A percentile compares a stretch with the other conserved stretches of the same genome.
Evolutionary conservation across 1,140 invertebrate species (phyloP).

Genomic region (Dinoponera quadriceps): DNA sequence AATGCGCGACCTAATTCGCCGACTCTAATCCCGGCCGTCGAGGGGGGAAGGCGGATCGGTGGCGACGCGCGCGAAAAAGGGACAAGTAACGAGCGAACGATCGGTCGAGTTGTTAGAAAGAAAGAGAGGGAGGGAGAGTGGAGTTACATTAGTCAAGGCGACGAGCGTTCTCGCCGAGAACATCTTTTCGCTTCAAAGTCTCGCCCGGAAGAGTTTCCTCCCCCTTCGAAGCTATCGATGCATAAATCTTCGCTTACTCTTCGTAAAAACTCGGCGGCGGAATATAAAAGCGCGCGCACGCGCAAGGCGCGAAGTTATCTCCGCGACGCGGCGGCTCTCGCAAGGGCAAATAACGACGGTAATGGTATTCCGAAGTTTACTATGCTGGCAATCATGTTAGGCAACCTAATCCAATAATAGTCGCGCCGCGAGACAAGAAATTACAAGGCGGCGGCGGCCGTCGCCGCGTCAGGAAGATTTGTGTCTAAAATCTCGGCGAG

Average conservation of each 20-base stretch:
- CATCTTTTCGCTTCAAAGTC: slow-evolving; percentile 20
- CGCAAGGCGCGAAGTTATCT: slow-evolving; percentile 29
- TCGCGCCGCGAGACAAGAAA: slow-evolving; percentile 55
- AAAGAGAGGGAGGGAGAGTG: background rate
- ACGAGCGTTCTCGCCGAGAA: background rate
- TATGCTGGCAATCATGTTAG: slow-evolving; percentile 56
- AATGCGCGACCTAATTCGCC: slow-evolving; percentile 48
- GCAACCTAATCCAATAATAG: slow-evolving; percentile 60
- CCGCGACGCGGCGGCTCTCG: slow-evolving; percentile 27
- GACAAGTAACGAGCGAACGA: slow-evolving; percentile 20
- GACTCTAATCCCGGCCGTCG: slow-evolving; percentile 16
- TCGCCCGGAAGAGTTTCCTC: no score
- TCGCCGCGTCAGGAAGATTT: slow-evolving; percentile 57
- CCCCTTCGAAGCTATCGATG: slow-evolving; percentile 19
- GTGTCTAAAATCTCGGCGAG: slow-evolving; percentile 54
- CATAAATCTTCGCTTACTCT: slow-evolving; percentile 53
- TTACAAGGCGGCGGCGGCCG: slow-evolving; percentile 30
- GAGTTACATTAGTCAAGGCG: slow-evolving; percentile 38
- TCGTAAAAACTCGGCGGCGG: background rate
- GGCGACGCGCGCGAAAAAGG: background rate
- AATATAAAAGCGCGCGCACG: slow-evolving; percentile 8
- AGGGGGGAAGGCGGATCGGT: background rate
- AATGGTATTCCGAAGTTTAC: slow-evolving; percentile 61
- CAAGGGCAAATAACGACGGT: slow-evolving; percentile 48
- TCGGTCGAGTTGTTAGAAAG: background rate